These are phyloP conservation scores for Atta colombica DNA, from an alignment of 1,140 invertebrate species.

Conservation along the genomic window DNA sequence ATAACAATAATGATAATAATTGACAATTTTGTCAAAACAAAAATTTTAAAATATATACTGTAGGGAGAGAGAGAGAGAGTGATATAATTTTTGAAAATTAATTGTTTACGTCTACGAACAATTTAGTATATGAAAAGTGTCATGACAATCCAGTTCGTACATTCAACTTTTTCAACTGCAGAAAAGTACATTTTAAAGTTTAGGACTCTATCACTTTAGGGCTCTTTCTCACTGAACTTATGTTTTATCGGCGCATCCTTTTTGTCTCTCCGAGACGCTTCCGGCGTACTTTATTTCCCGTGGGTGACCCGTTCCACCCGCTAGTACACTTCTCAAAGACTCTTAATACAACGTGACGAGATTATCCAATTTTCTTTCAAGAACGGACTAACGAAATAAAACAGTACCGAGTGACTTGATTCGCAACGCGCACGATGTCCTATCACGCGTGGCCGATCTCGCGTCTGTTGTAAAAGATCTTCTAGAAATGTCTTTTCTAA, in stretches of 20 bases:
- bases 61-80: too few relatives aligned
- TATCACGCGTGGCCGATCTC: neutral
- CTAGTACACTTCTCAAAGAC: slow-evolving; percentile 40
- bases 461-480: neutral
- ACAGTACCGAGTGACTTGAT: slow-evolving; percentile 4
- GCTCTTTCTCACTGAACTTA: slow-evolving; percentile 70
- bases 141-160: neutral
- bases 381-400: slow-evolving; percentile 44
- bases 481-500: slow-evolving; percentile 30
- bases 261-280: slow-evolving; percentile 66
- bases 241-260: slow-evolving; percentile 70
- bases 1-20: neutral
- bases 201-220: slow-evolving; percentile 56
- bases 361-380: slow-evolving; percentile 54
- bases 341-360: slow-evolving; percentile 63
- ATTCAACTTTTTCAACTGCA: slow-evolving; percentile 7
- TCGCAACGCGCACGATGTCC: slow-evolving; percentile 9
- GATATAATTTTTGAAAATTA: slow-evolving; percentile 1
- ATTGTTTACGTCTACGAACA: neutral
- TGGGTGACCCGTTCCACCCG: slow-evolving; percentile 18
- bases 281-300: slow-evolving; percentile 69
- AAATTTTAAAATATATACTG: neutral
- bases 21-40: neutral
- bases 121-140: neutral
- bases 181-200: slow-evolving; percentile 67